phyloP scores from a whole-genome alignment of 2,888 invertebrate species.

The Oithona nana region DNA sequence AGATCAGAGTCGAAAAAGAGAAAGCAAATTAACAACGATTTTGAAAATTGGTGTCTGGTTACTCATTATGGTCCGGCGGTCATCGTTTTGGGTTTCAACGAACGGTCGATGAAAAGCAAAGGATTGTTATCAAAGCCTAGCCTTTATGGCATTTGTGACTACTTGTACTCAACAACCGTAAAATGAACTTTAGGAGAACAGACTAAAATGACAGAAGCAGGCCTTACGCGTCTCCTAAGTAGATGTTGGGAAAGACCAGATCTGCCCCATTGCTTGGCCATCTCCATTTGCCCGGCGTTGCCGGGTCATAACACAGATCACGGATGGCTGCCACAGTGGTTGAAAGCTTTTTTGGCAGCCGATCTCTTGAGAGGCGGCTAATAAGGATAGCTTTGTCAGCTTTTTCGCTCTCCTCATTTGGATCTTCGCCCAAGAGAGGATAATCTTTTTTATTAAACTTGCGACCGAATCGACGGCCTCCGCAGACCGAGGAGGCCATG shows the following conservation, averaged over 20 bases:
- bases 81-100: no score
- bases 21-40: no score
- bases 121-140: neutral
- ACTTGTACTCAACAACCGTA: no score
- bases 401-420: neutral
- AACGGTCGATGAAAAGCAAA: no score
- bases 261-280: conserved; percentile 20
- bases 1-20: no score
- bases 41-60: no score
- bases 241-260: conserved; percentile 27
- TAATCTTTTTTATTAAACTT: neutral
- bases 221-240: conserved; percentile 28
- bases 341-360: neutral
- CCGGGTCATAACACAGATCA: neutral
- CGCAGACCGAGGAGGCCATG: neutral
- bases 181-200: no score
- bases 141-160: neutral
- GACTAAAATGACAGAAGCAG: no score
- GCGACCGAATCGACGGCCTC: conserved; percentile 7
- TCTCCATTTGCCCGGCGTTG: conserved; percentile 8
- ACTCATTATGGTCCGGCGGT: no score
- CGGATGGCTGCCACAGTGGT: neutral
- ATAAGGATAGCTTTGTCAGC: neutral
- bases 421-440: neutral
- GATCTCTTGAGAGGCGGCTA: neutral